Conservation (phyloP, 2,113 vertebrate species). For the Rhadina sibilatrix region DNA sequence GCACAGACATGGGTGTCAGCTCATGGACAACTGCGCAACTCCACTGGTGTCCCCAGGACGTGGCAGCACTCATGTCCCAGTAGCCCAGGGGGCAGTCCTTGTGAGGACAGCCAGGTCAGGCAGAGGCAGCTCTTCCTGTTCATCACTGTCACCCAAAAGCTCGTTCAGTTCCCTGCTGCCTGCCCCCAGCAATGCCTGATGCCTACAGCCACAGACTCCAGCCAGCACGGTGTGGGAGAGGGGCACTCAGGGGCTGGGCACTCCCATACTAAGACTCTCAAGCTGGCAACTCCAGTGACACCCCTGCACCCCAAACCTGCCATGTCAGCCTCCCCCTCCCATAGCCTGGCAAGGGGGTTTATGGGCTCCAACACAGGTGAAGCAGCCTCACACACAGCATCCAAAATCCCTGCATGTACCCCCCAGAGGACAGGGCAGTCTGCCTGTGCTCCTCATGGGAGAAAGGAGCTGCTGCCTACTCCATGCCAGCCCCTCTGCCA, state of each 20-base stretch:
- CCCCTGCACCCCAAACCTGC: neutral
- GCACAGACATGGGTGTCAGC: fast-evolving
- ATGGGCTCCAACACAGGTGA: fast-evolving
- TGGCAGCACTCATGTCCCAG: fast-evolving
- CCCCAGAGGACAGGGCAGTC: neutral
- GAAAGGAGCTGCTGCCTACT: neutral
- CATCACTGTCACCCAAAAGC: fast-evolving
- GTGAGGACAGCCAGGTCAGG: neutral
- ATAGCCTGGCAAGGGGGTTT: neutral
- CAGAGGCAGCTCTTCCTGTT: neutral
- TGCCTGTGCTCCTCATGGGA: neutral
- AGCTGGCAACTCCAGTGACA: neutral
- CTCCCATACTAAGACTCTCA: neutral
- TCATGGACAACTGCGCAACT: neutral
- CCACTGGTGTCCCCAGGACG: neutral
- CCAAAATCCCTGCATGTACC: neutral
- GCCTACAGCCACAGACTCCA: fast-evolving
- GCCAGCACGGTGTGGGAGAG: fast-evolving
- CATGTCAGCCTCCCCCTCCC: fast-evolving
- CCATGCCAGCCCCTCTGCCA: neutral
- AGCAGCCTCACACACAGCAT: neutral
- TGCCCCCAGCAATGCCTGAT: neutral
- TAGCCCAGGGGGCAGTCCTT: fast-evolving
- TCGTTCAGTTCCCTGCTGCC: neutral
- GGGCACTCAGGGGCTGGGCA: neutral